phyloP scores from a whole-genome alignment of 35 echinoderm and acorn worm species.

The Heliocidaris tuberculata region DNA sequence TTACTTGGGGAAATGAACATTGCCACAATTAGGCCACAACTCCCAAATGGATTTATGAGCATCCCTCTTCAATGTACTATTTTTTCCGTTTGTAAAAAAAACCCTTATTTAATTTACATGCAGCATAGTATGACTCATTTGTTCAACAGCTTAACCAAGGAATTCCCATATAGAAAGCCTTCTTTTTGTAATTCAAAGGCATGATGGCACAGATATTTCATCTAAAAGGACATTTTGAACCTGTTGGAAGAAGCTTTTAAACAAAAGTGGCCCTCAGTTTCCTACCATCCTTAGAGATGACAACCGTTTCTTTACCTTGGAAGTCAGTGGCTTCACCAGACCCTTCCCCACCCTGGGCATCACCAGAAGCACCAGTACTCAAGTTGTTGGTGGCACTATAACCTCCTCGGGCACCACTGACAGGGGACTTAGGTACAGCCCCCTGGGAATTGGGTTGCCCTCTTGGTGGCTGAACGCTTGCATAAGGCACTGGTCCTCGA shows the following conservation, averaged over 20 bases:
- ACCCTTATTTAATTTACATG: background rate
- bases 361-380: background rate
- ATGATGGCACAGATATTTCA: background rate
- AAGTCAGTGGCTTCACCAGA: background rate
- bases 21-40: no score
- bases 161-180: background rate
- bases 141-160: background rate
- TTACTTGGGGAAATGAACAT: no score
- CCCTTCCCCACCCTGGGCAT: background rate
- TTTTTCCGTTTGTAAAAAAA: no score
- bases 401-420: background rate
- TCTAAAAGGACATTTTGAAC: background rate
- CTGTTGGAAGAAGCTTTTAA: background rate
- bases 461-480: background rate
- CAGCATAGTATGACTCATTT: background rate
- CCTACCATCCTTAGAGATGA: conserved; percentile 62
- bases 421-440: background rate
- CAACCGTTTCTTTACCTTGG: conserved; percentile 46
- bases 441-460: background rate
- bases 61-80: no score
- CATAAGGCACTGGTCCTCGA: background rate
- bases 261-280: conserved; percentile 69
- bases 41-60: no score
- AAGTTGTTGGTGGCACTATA: background rate
- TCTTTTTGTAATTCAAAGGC: background rate